These are phyloP conservation scores for Drosophila kanekoi DNA, from an alignment of 2,888 invertebrate genomes.

Conservation along the genomic window DNA sequence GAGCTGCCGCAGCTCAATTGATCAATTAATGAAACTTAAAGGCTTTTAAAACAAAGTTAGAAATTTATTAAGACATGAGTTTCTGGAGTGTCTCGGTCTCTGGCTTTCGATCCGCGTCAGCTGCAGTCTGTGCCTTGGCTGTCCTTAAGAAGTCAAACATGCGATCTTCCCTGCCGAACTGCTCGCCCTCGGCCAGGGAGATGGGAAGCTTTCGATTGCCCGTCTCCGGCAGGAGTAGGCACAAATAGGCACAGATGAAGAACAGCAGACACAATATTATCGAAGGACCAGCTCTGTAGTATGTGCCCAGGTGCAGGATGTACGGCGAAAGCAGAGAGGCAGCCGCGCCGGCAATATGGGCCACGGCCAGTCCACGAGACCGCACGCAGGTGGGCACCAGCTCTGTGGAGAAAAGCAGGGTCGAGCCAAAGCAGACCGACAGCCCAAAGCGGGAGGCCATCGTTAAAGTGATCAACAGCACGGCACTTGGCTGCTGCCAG, in stretches of 20 bases:
- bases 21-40: conserved; percentile 10
- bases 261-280: conserved; percentile 86
- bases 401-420: conserved; percentile 87
- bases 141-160: conserved; percentile 60
- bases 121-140: neutral
- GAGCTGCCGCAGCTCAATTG: conserved; percentile 21
- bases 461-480: conserved; percentile 84
- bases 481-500: conserved; percentile 66
- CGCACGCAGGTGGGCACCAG: conserved; percentile 87
- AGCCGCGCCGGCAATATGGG: conserved; percentile 87
- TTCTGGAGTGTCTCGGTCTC: conserved; percentile 42
- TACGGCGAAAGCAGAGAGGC: conserved; percentile 87
- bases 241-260: conserved; percentile 85
- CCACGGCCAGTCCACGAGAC: conserved; percentile 87
- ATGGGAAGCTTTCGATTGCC: conserved; percentile 74
- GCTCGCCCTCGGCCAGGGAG: conserved; percentile 56
- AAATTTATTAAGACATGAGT: conserved; percentile 31
- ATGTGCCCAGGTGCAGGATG: conserved; percentile 85
- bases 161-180: conserved; percentile 52
- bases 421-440: conserved; percentile 87
- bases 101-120: conserved; percentile 5
- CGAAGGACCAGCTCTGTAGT: conserved; percentile 85
- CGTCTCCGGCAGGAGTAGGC: conserved; percentile 87
- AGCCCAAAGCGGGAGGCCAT: conserved; percentile 86
- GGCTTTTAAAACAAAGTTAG: neutral